Percentiles rank a stretch among this genome's conserved stretches.
These are phyloP conservation scores for Coregonus clupeaformis DNA, from an alignment of 2,113 vertebrate species.

Conservation along the genomic window DNA sequence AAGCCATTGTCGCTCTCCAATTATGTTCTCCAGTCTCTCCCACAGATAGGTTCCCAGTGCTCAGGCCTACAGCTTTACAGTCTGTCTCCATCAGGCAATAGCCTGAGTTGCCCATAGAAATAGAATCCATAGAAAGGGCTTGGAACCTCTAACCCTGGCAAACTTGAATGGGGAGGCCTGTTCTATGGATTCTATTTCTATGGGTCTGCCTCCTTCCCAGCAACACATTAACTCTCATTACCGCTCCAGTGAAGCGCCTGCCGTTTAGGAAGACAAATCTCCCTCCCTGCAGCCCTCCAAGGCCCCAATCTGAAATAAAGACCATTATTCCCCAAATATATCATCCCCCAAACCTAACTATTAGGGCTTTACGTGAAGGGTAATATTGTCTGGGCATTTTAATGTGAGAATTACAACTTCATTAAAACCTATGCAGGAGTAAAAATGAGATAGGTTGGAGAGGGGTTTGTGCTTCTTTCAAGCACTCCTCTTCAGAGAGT, in stretches of 20 bases:
- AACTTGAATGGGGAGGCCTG: too few relatives aligned
- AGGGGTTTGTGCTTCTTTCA: conserved; percentile 8
- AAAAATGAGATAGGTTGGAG: background rate
- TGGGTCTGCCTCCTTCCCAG: background rate
- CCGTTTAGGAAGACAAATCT: conserved; percentile 48
- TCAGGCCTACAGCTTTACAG: too few relatives aligned
- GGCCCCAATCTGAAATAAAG: conserved; percentile 17
- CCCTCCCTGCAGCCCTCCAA: background rate
- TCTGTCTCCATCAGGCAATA: too few relatives aligned
- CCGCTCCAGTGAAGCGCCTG: conserved; percentile 27
- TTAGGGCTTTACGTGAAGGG: background rate
- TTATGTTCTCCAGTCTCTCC: too few relatives aligned
- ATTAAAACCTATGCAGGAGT: background rate
- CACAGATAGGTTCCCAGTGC: too few relatives aligned
- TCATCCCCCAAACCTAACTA: conserved; percentile 21
- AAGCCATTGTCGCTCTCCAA: too few relatives aligned
- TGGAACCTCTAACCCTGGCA: too few relatives aligned
- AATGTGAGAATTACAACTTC: conserved; percentile 4
- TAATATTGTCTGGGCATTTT: conserved; percentile 10
- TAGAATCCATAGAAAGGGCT: too few relatives aligned
- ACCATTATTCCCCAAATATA: conserved; percentile 19
- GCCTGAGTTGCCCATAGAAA: too few relatives aligned
- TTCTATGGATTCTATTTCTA: too few relatives aligned
- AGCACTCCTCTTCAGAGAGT: conserved; percentile 14
- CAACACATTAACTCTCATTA: conserved; percentile 49